These are phyloP conservation scores for Belonocnema kinseyi DNA, from an alignment of 1,140 invertebrate genomes.

Conservation along the genomic window DNA sequence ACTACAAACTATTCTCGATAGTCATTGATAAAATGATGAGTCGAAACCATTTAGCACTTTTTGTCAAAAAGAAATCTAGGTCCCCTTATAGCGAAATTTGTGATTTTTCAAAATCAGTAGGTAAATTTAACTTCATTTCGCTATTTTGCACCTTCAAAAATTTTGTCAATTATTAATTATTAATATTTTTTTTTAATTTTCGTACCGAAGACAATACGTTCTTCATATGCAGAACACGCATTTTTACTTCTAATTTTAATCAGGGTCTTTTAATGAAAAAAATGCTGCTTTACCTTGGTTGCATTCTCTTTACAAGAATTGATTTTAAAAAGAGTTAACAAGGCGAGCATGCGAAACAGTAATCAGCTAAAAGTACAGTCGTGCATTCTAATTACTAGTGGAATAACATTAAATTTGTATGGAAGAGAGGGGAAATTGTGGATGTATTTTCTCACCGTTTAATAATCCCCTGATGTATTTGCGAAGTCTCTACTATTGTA, in stretches of 20 bases:
- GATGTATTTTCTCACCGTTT: background rate
- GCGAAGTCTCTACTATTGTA: background rate
- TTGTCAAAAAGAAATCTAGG: no score
- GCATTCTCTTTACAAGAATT: slow-evolving; percentile 14
- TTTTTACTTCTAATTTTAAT: background rate
- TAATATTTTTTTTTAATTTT: no score
- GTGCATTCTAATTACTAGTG: slow-evolving; percentile 16
- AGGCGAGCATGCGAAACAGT: slow-evolving; percentile 3
- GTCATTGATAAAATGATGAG: no score
- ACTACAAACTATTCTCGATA: no score
- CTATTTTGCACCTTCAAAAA: no score
- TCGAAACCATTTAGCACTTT: no score
- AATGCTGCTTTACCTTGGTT: background rate
- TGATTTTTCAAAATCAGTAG: no score
- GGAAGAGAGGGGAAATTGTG: background rate
- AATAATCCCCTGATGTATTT: background rate
- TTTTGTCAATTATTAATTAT: no score
- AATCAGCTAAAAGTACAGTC: slow-evolving; percentile 19
- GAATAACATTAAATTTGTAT: background rate
- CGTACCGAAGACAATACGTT: no score
- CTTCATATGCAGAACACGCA: background rate
- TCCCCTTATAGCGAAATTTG: no score
- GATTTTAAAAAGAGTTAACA: slow-evolving; percentile 17
- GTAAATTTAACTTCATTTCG: no score
- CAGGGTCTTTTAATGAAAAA: no score